Base-by-base conservation (phyloP, 2,797 vertebrate species). In the Miopithecus talapoin region DNA sequence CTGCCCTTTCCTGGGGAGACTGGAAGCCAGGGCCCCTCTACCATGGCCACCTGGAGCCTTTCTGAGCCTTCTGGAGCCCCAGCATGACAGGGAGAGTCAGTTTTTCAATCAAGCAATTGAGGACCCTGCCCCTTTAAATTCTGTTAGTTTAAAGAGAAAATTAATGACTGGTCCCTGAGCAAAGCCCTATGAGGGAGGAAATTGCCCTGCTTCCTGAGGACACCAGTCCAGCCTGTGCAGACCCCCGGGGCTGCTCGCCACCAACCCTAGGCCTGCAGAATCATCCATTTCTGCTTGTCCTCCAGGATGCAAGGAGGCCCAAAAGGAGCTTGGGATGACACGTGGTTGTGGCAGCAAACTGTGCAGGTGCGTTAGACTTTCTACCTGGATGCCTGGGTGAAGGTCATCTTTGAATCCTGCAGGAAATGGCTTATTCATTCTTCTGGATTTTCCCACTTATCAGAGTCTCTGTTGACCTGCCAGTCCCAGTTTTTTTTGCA, bases 181-280 rank as follows among this genome's bases (percentile, higher is more conserved):
- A 48, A 50, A 59, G 36, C 26, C 21, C n/a, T 1, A 0, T 10
- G 50, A 68, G 7, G 57, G 5, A 74, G 53, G 7, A 46, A 59
- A 19, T 10, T 41, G 17, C 2, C 0, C 21, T 33, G 33, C 0
- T 0, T 13, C 24, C 43, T 53, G 3, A 24, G 46, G 46, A 81
- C 21, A 12, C 2, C n/a, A 2, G 24, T 41, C 76, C 16, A 13
- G 30, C 16, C 0, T 13, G 30, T 0, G 1, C 16, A 21, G n/a
- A 87, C 3, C 21, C 13, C 21, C 0, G 4, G 59, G 59, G 41
- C 36, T 81, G n/a, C 24, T 48, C 1, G 2, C 17, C 1, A 5
- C 61, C 26, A 43, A 30, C 79, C 43, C 6, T 0, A 26, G 28
- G 41, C 33, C 50, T 75, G 21, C 36, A 76, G 36, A 43, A 33